Conservation (phyloP, 2,113 vertebrate species). For the Egretta garzetta region DNA sequence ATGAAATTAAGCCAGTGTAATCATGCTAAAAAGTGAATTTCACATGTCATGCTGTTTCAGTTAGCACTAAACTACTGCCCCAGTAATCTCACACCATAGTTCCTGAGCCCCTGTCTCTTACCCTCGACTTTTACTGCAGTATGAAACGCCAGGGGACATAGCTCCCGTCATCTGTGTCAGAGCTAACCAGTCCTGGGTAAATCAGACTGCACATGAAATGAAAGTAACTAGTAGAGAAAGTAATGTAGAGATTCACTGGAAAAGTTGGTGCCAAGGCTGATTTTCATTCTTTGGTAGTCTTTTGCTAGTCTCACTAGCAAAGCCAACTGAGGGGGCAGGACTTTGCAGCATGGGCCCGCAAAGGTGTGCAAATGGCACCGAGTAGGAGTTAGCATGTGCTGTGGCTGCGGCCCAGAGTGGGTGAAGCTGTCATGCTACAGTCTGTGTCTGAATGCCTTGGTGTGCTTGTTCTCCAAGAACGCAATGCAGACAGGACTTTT, state of each 20-base stretch:
- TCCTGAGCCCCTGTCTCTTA: neutral
- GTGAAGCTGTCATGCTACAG: neutral
- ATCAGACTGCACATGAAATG: neutral
- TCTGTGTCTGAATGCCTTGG: fast-evolving
- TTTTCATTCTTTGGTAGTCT: neutral
- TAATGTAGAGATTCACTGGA: neutral
- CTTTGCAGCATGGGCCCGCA: neutral
- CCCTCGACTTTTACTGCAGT: fast-evolving
- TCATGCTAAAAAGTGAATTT: neutral
- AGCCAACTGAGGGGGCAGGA: neutral
- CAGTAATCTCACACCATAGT: fast-evolving
- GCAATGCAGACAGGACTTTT: neutral
- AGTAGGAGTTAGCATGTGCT: fast-evolving
- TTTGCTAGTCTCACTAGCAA: neutral
- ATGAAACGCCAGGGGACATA: neutral
- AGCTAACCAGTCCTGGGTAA: neutral
- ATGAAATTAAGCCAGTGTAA: neutral
- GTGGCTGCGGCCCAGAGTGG: neutral
- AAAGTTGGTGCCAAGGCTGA: neutral
- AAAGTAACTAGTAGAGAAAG: neutral
- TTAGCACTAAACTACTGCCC: neutral
- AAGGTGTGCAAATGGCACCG: neutral
- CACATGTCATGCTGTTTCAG: neutral
- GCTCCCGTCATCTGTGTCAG: neutral
- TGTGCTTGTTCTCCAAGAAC: neutral